phyloP scores from a whole-genome alignment of 2,113 vertebrate species.

The Carettochelys insculpta region DNA sequence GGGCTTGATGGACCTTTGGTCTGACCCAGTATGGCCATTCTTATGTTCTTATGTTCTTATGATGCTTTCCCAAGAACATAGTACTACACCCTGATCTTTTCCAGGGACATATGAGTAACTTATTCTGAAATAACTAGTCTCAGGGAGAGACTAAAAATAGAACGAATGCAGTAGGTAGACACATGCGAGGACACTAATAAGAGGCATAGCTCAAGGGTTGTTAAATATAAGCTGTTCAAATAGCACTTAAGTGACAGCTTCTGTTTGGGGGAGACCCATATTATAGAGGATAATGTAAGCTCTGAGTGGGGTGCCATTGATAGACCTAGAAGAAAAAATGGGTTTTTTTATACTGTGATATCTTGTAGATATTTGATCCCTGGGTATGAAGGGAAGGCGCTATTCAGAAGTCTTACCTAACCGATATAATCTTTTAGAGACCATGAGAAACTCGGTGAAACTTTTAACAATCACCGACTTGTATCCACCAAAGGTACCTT shows the following conservation, averaged over 20 bases:
- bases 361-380: background rate
- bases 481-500: slow-evolving; percentile 26
- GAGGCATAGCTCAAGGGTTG: background rate
- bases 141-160: slow-evolving; percentile 21
- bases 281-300: background rate
- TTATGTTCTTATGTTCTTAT: too few species aligned
- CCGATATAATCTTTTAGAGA: background rate
- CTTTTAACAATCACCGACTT: background rate
- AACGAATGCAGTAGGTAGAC: slow-evolving; percentile 19
- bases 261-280: background rate
- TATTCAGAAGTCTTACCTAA: background rate
- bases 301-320: background rate
- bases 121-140: slow-evolving; percentile 41
- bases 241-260: background rate
- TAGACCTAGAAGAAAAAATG: background rate
- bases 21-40: too few species aligned
- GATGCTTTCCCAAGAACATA: background rate
- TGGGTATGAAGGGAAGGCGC: background rate
- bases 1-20: too few species aligned
- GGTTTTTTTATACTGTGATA: background rate
- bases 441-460: background rate
- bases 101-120: slow-evolving; percentile 15
- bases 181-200: background rate
- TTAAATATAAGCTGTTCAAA: background rate
- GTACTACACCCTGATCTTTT: slow-evolving; percentile 13